phyloP scores from a whole-genome alignment of 2,888 invertebrate species.

The Rotaria sp. region DNA sequence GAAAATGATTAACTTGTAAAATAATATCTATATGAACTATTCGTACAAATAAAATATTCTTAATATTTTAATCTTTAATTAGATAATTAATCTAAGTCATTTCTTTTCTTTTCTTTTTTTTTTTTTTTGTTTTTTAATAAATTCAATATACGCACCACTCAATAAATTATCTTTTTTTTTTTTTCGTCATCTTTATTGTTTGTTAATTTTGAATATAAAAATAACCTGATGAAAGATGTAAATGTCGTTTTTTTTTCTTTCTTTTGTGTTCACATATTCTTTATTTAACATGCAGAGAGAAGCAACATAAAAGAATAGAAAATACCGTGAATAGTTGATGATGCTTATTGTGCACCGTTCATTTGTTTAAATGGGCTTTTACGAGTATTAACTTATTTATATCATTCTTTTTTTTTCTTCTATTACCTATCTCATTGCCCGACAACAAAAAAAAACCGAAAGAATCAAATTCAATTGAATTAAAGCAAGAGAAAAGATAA shows the following conservation, averaged over 20 bases:
- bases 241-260: background rate
- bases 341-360: constrained; percentile 19
- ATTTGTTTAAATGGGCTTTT: constrained; percentile 22
- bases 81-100: background rate
- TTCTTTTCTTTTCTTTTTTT: background rate
- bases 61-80: background rate
- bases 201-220: background rate
- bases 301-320: background rate
- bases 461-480: constrained; percentile 16
- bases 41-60: background rate
- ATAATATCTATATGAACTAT: background rate
- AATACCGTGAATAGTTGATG: constrained; percentile 19
- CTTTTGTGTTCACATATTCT: background rate
- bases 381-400: constrained; percentile 24
- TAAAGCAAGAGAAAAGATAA: constrained; percentile 16
- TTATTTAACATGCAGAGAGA: constrained; percentile 9
- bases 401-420: background rate
- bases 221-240: background rate
- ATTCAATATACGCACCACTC: background rate
- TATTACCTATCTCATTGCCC: background rate
- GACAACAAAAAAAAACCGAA: background rate
- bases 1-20: background rate
- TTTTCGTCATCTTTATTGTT: background rate
- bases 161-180: background rate
- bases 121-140: background rate